Conservation (phyloP, 2,797 vertebrate genomes). For the Pyrocephalus nanus region DNA sequence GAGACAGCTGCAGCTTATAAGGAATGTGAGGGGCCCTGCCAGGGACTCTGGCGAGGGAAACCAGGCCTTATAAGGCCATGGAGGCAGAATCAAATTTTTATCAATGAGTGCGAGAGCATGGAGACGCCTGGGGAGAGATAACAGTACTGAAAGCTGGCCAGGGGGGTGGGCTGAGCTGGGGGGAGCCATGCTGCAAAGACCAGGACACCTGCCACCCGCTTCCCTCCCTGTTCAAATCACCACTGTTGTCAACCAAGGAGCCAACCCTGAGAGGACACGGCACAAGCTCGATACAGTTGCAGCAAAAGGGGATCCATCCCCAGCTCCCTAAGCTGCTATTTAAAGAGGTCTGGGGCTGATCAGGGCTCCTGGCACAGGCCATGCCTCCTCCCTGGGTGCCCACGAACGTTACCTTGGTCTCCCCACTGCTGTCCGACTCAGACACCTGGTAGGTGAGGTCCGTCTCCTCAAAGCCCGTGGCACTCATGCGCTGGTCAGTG, state of each 20-base stretch:
- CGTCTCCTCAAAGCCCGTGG: conserved; percentile 96
- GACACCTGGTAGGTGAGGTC: conserved; percentile 99
- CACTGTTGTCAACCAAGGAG: background rate
- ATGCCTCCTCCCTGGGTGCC: background rate
- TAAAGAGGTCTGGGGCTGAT: background rate
- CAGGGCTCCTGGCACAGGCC: background rate
- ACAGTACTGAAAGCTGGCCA: conserved; percentile 55
- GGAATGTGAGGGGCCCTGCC: conserved; percentile 95
- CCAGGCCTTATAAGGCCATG: conserved; percentile 96
- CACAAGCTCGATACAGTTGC: accelerated
- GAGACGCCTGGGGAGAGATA: conserved; percentile 70
- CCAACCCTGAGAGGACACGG: accelerated
- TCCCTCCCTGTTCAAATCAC: background rate
- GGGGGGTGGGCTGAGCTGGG: background rate
- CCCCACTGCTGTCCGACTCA: conserved; percentile 95
- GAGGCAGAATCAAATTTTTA: conserved; percentile 92
- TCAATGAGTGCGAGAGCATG: conserved; percentile 85
- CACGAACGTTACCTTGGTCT: conserved; percentile 84
- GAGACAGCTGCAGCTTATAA: conserved; percentile 98
- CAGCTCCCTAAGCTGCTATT: background rate
- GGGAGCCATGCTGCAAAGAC: background rate
- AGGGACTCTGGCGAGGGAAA: conserved; percentile 88
- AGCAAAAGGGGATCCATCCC: background rate
- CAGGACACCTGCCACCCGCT: background rate
- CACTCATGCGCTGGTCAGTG: conserved; percentile 98